A percentile compares a stretch with the other conserved stretches of the same genome.
phyloP scores from a whole-genome alignment of 1,140 invertebrate species.

The Pogonus chalceus region DNA sequence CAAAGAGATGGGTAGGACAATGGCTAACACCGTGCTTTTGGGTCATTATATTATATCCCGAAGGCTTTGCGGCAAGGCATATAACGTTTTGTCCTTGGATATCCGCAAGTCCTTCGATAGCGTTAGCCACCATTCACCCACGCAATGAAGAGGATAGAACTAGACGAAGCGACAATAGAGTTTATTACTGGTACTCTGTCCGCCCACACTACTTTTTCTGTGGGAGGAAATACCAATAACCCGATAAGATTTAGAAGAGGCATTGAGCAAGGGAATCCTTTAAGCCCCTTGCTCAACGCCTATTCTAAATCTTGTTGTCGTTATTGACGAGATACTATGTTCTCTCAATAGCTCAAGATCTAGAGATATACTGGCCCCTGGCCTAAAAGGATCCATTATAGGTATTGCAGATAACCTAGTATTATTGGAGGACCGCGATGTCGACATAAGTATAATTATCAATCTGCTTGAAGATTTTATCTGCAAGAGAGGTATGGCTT shows the following conservation, averaged over 20 bases:
- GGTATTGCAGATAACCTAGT: background rate
- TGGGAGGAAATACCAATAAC: too few relatives aligned
- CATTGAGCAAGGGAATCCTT: conserved; percentile 39
- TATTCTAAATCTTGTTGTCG: conserved; percentile 39
- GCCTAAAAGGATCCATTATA: background rate
- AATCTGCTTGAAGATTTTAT: background rate
- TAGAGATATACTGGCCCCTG: conserved; percentile 5
- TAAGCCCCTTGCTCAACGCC: conserved; percentile 35
- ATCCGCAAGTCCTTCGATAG: conserved; percentile 29
- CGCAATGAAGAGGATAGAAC: too few relatives aligned
- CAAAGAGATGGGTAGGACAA: conserved; percentile 24
- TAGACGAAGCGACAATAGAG: too few relatives aligned
- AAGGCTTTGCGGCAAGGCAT: conserved; percentile 21
- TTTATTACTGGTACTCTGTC: too few relatives aligned
- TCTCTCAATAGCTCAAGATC: background rate
- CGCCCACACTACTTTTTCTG: too few relatives aligned
- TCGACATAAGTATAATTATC: background rate
- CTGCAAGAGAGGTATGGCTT: background rate
- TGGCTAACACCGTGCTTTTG: conserved; percentile 29
- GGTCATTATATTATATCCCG: conserved; percentile 27
- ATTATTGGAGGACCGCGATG: background rate
- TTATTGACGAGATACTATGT: conserved; percentile 30
- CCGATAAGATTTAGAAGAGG: conserved; percentile 25
- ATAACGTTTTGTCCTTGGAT: conserved; percentile 28
- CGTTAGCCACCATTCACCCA: too few relatives aligned